Base-by-base conservation (phyloP, 2,113 vertebrate genomes). In the Gnathonemus longibarbis region DNA sequence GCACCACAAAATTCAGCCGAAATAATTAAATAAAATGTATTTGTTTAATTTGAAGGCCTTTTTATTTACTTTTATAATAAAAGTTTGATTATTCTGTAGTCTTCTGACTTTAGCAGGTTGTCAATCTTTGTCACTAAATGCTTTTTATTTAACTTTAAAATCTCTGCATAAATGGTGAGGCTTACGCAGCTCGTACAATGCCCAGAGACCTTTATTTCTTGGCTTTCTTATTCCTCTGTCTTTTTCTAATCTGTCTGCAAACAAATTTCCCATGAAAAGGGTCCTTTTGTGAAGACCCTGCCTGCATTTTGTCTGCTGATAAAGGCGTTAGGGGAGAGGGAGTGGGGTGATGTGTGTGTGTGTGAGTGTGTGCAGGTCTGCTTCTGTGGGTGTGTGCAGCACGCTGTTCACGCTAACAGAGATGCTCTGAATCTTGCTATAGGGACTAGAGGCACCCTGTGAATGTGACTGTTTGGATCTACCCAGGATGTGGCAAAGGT, bases 241-340 rank as follows among this genome's bases (percentile, higher is more conserved):
- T 70, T 70, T 89, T 80, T 66, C 87, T 90, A 90, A 90, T 90
- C 87, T 90, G 88, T 90, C 87, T 90, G 90, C 90, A 90, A 88
- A 90, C 90, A 90, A 90, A 89, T 56, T 90, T 89, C 87, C 90
- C 87, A 89, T 90, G 90, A 90, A 90, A 89, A 88, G 74, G 52
- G 11, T 10, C 87, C 77, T 84, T 90, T 90, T 90, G 90, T 90
- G 70, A 90, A 90, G 87, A 21, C 42, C 87, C 49, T 89, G 74
- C 83, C 87, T 90, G 88, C 87, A 90, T 89, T 90, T 90, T 70
- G 74, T 90, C 88, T 74, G 58, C 42, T 84, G 90, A 90, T 89
- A 88, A 90, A 90, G 39, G 56, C 88, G 10, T 56, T 50, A 80
- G 35, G 48, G 86, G 50, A 85, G 35, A 35, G 84, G 53, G 70